These are phyloP conservation scores for Halocynthia aurantium DNA, from an alignment of 23 tunicate genomes.

Conservation along the genomic window DNA sequence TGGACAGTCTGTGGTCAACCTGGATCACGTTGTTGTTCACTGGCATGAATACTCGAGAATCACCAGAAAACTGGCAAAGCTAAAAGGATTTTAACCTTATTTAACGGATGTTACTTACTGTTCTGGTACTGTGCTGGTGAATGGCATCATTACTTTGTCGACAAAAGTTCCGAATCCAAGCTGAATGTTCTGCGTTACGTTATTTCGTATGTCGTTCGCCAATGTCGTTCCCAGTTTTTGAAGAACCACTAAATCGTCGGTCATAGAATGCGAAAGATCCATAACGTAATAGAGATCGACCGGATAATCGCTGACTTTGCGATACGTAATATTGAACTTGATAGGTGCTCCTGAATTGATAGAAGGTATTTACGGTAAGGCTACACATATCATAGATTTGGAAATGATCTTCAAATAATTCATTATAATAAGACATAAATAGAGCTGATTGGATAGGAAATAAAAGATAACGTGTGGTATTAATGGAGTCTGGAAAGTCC, in stretches of 20 bases:
- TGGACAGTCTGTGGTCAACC: too few relatives aligned
- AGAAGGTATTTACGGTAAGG: not conserved
- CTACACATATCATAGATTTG: too few relatives aligned
- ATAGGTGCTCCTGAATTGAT: constrained; percentile 15
- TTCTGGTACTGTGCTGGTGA: constrained; percentile 37
- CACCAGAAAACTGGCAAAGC: too few relatives aligned
- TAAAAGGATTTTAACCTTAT: too few relatives aligned
- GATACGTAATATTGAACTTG: constrained; percentile 22
- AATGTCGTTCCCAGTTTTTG: constrained; percentile 51
- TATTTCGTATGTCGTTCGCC: constrained; percentile 41
- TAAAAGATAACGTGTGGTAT: not conserved
- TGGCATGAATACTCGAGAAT: too few relatives aligned
- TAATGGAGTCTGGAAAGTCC: not conserved
- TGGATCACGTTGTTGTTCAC: too few relatives aligned
- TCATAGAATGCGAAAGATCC: constrained; percentile 48
- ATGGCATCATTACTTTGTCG: constrained; percentile 69
- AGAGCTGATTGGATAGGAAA: not conserved
- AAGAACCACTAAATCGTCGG: constrained; percentile 18
- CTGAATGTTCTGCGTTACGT: constrained; percentile 57
- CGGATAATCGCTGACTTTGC: constrained; percentile 27
- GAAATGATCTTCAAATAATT: too few relatives aligned
- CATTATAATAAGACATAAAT: too few relatives aligned
- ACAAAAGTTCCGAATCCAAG: constrained; percentile 89
- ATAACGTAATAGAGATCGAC: constrained; percentile 42
- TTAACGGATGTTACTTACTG: constrained; percentile 9